These are phyloP conservation scores for Centropristis striata DNA, from an alignment of 2,113 vertebrate genomes.

Conservation along the genomic window DNA sequence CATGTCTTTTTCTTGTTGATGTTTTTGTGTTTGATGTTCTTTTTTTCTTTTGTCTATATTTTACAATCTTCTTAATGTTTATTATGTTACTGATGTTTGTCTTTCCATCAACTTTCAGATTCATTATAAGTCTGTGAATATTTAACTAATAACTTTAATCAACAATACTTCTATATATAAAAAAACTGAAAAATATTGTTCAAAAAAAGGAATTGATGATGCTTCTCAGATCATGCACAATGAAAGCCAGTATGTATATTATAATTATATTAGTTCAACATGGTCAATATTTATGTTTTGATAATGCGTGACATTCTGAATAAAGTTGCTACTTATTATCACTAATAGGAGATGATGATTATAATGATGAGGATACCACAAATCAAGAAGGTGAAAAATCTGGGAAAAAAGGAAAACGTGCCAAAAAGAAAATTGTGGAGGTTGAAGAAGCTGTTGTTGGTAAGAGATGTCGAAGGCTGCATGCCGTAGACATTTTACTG, in stretches of 20 bases:
- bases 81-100: conserved; percentile 13
- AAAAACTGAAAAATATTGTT: too few species aligned
- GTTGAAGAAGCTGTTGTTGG: conserved; percentile 62
- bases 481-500: conserved; percentile 31
- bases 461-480: conserved; percentile 65
- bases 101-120: conserved; percentile 19
- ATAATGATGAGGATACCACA: conserved; percentile 55
- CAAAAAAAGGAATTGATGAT: too few species aligned
- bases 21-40: neutral
- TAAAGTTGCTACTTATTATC: conserved; percentile 51
- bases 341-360: conserved; percentile 59
- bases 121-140: neutral
- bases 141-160: neutral
- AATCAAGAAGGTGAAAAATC: conserved; percentile 53
- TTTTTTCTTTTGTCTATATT: neutral
- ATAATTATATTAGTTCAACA: neutral
- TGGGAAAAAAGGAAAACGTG: conserved; percentile 54
- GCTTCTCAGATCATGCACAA: neutral
- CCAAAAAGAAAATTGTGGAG: conserved; percentile 51
- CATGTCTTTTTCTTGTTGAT: neutral
- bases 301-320: conserved; percentile 17
- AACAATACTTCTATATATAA: neutral
- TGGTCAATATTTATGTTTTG: neutral
- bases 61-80: neutral
- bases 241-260: neutral